A percentile compares a stretch with the other conserved stretches of the same genome.
Evolutionary conservation across 1,140 invertebrate species (phyloP).

Genomic region (Drosophila insularis): DNA sequence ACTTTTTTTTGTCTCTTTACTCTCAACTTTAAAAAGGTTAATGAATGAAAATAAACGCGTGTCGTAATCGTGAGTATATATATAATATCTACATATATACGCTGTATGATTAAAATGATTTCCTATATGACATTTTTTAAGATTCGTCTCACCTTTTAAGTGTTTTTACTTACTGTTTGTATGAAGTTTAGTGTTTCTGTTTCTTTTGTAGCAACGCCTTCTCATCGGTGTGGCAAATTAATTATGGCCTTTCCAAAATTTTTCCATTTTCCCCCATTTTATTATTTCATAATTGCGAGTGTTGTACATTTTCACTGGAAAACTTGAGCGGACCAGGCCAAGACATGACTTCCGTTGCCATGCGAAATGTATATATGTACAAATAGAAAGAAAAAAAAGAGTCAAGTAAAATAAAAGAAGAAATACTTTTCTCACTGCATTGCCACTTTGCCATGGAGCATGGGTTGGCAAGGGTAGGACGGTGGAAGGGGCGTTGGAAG

Average conservation of each 20-base stretch:
- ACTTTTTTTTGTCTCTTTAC: too few species aligned
- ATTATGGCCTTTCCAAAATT: conserved; percentile 21
- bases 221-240: conserved; percentile 10
- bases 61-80: too few species aligned
- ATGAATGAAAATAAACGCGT: too few species aligned
- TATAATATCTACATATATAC: too few species aligned
- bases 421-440: conserved; percentile 34
- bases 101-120: too few species aligned
- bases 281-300: conserved; percentile 61
- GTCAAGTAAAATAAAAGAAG: not conserved
- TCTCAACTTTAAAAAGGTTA: too few species aligned
- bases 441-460: not conserved
- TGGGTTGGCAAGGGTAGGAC: not conserved
- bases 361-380: conserved; percentile 34
- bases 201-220: not conserved
- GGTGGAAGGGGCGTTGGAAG: not conserved
- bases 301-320: conserved; percentile 60
- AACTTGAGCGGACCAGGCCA: conserved; percentile 39
- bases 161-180: not conserved
- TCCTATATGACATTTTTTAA: too few species aligned
- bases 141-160: too few species aligned
- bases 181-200: conserved; percentile 6
- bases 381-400: conserved; percentile 33
- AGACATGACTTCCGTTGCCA: conserved; percentile 72
- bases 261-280: conserved; percentile 16